Base-by-base conservation (phyloP, 1,140 invertebrate genomes). In the Diorhabda sublineata region DNA sequence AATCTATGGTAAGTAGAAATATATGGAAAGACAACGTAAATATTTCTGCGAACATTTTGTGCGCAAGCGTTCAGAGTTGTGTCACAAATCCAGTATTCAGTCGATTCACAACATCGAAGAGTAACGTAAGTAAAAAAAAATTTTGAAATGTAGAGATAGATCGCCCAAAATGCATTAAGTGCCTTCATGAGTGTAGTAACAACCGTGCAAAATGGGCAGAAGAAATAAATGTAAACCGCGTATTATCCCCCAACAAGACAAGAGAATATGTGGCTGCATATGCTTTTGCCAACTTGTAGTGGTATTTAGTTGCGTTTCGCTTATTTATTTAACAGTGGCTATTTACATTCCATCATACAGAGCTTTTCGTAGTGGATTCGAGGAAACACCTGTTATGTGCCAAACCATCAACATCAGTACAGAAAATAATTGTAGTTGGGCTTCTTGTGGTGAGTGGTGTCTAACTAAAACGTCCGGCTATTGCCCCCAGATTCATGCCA, bases 381-480 rank as follows among this genome's bases (percentile, higher is more conserved):
- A 88, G 76, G 88, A 90, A 71, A 87, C 86, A 5, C 92, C 93
- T 0, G 91, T 92, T 42, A 95, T 95, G 92, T 95, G 94, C 82
- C 94, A 93, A 58, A 95, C 94, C 9, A 90, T 91, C 43, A 84
- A 91, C 7, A 90, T 91, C 9, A 87, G 89, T 42, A 90, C 90
- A 77, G 87, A 89, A 74, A 92, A 94, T 70, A 91, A 88, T 77
- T 94, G 92, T 78, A 91, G 92, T 45, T 92, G 91, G 90, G 91
- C 91, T 63, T 93, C 92, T 42, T 96, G 94, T 76, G 91, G 92
- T 0, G 94, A 96, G 79, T 96, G 94, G 94, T 96, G 93, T 69
- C 83, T 96, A 45, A 94, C 92, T 70, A 95, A 95, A 77, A 92
- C 92, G 0, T 92, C 91, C 0, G 92, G 93, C 1, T 89, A 90